Conservation (phyloP, 2,797 vertebrate species). For the Notolabrus celidotus region DNA sequence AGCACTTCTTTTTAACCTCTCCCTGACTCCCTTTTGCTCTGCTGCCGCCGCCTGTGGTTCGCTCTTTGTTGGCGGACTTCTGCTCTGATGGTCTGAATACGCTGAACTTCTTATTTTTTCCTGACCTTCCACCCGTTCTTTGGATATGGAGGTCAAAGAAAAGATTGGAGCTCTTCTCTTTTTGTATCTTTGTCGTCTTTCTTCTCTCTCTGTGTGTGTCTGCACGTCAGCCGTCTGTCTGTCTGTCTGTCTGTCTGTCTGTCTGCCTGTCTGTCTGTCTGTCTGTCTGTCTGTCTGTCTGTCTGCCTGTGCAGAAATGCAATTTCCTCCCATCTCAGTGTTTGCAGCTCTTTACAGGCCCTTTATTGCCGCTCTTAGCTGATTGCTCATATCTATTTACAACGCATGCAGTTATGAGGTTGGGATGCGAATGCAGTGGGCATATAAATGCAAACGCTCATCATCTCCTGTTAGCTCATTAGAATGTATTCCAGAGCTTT, state of each 20-base stretch:
- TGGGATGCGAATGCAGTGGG: conserved; percentile 67
- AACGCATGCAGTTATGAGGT: conserved; percentile 73
- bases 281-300: conserved; percentile 26
- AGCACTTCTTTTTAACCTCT: conserved; percentile 78
- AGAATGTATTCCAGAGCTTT: conserved; percentile 65
- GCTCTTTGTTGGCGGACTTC: conserved; percentile 49
- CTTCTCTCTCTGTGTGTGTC: conserved; percentile 15
- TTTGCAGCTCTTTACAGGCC: conserved; percentile 67
- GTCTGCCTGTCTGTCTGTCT: conserved; percentile 40
- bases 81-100: conserved; percentile 64
- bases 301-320: conserved; percentile 57
- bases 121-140: conserved; percentile 52
- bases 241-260: conserved; percentile 26
- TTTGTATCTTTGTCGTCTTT: conserved; percentile 54
- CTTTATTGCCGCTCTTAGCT: conserved; percentile 77
- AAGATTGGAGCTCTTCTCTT: conserved; percentile 41
- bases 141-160: conserved; percentile 50
- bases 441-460: conserved; percentile 72
- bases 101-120: conserved; percentile 58
- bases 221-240: too few relatives aligned
- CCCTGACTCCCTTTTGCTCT: conserved; percentile 65
- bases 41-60: conserved; percentile 56
- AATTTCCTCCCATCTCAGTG: conserved; percentile 67
- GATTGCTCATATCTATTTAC: conserved; percentile 83
- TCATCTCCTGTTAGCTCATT: conserved; percentile 73